Evolutionary conservation across 2,888 invertebrate genomes (phyloP).

Genomic region (Eueremaeus valkanovi): DNA sequence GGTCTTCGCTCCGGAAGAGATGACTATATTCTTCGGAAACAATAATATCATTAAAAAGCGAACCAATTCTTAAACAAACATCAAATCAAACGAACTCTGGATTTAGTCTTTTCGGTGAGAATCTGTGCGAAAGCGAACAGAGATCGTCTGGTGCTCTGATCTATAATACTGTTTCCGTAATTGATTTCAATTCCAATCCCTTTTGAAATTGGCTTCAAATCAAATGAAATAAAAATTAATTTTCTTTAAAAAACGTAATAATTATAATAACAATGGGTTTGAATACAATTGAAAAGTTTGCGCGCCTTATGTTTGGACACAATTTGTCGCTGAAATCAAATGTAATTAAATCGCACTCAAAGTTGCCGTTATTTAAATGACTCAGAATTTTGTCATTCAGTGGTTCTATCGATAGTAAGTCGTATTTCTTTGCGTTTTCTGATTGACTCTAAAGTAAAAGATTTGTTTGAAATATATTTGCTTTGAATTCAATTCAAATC

Average conservation of each 20-base stretch:
- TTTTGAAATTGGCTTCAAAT: slow-evolving; percentile 37
- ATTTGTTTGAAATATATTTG: not conserved
- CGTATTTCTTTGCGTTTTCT: slow-evolving; percentile 38
- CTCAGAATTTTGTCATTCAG: slow-evolving; percentile 43
- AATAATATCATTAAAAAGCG: not conserved
- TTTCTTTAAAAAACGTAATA: too few relatives aligned
- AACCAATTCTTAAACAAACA: not conserved
- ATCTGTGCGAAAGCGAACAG: slow-evolving; percentile 35
- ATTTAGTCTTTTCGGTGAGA: slow-evolving; percentile 38
- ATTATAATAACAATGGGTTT: too few relatives aligned
- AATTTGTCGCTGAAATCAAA: slow-evolving; percentile 36
- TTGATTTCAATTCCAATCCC: slow-evolving; percentile 42
- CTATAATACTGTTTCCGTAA: slow-evolving; percentile 34
- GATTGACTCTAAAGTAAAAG: slow-evolving; percentile 22
- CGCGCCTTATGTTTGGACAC: slow-evolving; percentile 15
- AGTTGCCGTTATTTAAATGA: slow-evolving; percentile 39
- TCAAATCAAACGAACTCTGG: slow-evolving; percentile 32
- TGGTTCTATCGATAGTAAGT: slow-evolving; percentile 41
- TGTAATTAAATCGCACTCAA: slow-evolving; percentile 41
- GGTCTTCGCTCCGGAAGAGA: slow-evolving; percentile 40
- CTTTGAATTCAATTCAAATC: not conserved
- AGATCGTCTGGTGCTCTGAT: slow-evolving; percentile 29
- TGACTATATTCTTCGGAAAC: slow-evolving; percentile 40
- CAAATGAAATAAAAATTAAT: not conserved
- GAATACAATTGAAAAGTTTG: slow-evolving; percentile 30